Evolutionary conservation across 2,888 invertebrate species (phyloP).

Genomic region (Meghimatium bilineatum): DNA sequence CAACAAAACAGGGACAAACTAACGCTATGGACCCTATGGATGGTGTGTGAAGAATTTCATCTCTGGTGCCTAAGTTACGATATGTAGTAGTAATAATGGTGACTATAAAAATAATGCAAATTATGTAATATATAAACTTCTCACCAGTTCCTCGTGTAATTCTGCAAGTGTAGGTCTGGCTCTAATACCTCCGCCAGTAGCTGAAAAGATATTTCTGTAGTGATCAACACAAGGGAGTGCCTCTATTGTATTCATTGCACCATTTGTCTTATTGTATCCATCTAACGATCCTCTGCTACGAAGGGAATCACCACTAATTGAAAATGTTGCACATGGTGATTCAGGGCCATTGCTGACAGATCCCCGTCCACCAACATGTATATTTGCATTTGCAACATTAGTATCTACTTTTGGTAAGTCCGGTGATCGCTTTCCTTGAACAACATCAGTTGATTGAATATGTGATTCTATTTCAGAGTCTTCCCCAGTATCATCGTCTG

Average conservation of each 20-base stretch:
- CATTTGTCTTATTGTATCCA: conserved; percentile 40
- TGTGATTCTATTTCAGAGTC: neutral
- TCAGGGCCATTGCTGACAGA: conserved; percentile 46
- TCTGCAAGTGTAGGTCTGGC: conserved; percentile 77
- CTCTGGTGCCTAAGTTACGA: neutral
- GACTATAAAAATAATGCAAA: neutral
- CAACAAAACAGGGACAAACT: no score
- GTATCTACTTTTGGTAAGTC: conserved; percentile 34
- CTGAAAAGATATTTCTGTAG: conserved; percentile 70
- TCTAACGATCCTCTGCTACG: conserved; percentile 45
- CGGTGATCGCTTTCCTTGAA: conserved; percentile 11
- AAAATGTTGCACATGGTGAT: conserved; percentile 54
- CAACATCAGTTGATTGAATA: neutral
- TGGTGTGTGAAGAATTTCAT: no score
- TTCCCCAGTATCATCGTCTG: neutral
- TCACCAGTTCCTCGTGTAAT: conserved; percentile 73
- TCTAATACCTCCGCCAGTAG: conserved; percentile 63
- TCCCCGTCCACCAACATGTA: neutral
- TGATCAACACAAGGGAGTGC: conserved; percentile 70
- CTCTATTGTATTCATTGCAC: conserved; percentile 64
- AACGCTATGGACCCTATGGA: no score
- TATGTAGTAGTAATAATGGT: neutral
- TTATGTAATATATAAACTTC: neutral
- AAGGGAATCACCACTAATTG: conserved; percentile 53
- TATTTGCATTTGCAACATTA: conserved; percentile 3